A percentile compares a stretch with the other conserved stretches of the same genome.
phyloP scores from a whole-genome alignment of 2,888 invertebrate species.

The Schrankia costaestrigalis region DNA sequence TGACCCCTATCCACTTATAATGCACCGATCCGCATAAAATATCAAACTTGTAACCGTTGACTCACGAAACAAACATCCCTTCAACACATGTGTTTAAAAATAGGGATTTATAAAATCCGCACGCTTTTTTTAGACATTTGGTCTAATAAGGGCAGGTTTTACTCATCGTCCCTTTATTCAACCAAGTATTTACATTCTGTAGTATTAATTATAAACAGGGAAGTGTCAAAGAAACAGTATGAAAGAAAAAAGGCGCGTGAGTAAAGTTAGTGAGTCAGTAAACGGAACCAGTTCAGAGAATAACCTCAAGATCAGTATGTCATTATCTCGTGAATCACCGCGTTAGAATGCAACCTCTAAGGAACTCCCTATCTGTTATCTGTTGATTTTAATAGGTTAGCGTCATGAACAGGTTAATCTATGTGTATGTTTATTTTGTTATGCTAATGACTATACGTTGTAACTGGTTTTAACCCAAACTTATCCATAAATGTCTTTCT shows the following conservation, averaged over 20 bases:
- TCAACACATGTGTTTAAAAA: conserved; percentile 11
- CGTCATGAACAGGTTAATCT: conserved; percentile 9
- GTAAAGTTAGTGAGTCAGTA: conserved; percentile 42
- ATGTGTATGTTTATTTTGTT: conserved; percentile 2
- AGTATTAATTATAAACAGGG: too few species aligned
- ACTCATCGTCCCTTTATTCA: too few species aligned
- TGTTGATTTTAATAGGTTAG: background rate
- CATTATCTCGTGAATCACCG: conserved; percentile 55
- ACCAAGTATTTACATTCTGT: too few species aligned
- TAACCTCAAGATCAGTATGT: conserved; percentile 42
- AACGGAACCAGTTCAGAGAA: conserved; percentile 44
- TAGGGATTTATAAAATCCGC: conserved; percentile 26
- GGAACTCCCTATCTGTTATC: conserved; percentile 40
- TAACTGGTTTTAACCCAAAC: too few species aligned
- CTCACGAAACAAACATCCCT: conserved; percentile 28
- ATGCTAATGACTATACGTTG: too few species aligned
- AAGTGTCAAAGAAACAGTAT: too few species aligned
- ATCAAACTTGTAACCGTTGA: conserved; percentile 30
- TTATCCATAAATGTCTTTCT: too few species aligned
- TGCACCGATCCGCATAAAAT: conserved; percentile 21
- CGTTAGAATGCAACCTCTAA: conserved; percentile 49
- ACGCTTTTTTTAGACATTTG: too few species aligned
- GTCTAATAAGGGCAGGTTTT: too few species aligned
- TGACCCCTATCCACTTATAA: conserved; percentile 19
- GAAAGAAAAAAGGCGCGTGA: conserved; percentile 40